A percentile compares a stretch with the other conserved stretches of the same genome.
These are phyloP conservation scores for Xanthorhoe designata DNA, from an alignment of 2,888 invertebrate species.

Conservation along the genomic window DNA sequence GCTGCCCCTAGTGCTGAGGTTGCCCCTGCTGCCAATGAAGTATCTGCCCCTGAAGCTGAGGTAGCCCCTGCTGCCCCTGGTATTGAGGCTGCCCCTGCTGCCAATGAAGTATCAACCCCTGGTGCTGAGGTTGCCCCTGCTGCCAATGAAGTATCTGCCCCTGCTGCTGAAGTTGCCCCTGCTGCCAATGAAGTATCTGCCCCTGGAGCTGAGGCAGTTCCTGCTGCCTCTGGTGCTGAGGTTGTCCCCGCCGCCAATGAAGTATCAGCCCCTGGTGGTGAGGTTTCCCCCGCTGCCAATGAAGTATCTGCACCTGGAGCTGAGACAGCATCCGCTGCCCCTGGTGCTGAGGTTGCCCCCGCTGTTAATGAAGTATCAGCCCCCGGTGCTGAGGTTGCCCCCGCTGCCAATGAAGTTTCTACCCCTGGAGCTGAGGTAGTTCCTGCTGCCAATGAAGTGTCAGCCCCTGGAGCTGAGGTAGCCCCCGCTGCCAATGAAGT, in stretches of 20 bases:
- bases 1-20: too few relatives aligned
- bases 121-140: not conserved
- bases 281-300: constrained; percentile 8
- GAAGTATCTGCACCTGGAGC: not conserved
- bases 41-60: constrained; percentile 13
- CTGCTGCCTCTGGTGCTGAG: constrained; percentile 6
- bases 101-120: constrained; percentile 16
- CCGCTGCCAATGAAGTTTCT: constrained; percentile 11
- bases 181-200: constrained; percentile 19
- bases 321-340: not conserved
- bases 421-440: constrained; percentile 12
- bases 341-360: constrained; percentile 11
- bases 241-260: constrained; percentile 5
- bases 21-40: too few relatives aligned
- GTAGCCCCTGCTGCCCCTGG: not conserved
- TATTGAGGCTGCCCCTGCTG: not conserved
- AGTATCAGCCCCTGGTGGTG: constrained; percentile 11
- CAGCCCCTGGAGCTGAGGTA: not conserved
- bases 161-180: constrained; percentile 7
- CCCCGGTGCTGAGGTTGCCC: constrained; percentile 12
- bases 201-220: constrained; percentile 11
- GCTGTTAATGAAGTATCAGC: constrained; percentile 8
- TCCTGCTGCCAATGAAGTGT: not conserved
- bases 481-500: constrained; percentile 12
- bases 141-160: constrained; percentile 4